A percentile compares a stretch with the other conserved stretches of the same genome.
phyloP scores from a whole-genome alignment of 1,140 invertebrate species.

The Cydia fagiglandana region DNA sequence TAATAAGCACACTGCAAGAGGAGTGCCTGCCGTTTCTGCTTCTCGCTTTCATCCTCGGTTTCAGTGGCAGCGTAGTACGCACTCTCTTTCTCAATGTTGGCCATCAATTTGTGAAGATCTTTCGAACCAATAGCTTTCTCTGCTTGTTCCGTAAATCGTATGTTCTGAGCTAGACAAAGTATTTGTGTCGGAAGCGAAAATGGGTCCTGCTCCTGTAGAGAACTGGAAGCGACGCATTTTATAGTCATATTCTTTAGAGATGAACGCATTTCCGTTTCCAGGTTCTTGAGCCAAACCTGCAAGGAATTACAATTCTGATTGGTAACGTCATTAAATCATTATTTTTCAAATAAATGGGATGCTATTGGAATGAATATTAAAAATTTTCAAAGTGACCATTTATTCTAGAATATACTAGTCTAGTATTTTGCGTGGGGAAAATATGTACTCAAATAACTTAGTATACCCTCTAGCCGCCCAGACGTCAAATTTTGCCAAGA shows the following conservation, averaged over 20 bases:
- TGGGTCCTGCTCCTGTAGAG: slow-evolving; percentile 83
- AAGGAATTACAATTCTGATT: slow-evolving; percentile 48
- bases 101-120: slow-evolving; percentile 79
- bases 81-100: slow-evolving; percentile 65
- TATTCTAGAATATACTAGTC: no score
- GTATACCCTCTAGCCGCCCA: no score
- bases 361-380: no score
- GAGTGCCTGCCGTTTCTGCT: slow-evolving; percentile 86
- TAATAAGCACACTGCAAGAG: slow-evolving; percentile 97
- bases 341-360: no score
- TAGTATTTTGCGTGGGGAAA: no score
- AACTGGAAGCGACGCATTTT: slow-evolving; percentile 83
- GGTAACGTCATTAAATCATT: no score
- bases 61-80: slow-evolving; percentile 63
- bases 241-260: slow-evolving; percentile 85
- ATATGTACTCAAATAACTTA: no score
- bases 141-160: slow-evolving; percentile 89
- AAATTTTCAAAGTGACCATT: no score
- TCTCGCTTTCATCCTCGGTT: slow-evolving; percentile 76
- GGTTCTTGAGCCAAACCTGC: slow-evolving; percentile 89
- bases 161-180: slow-evolving; percentile 84
- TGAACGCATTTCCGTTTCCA: slow-evolving; percentile 90
- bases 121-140: slow-evolving; percentile 89
- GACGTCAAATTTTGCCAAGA: no score
- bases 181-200: slow-evolving; percentile 93